Conservation (phyloP, 2,797 vertebrate species). For the Channallabes apus region DNA sequence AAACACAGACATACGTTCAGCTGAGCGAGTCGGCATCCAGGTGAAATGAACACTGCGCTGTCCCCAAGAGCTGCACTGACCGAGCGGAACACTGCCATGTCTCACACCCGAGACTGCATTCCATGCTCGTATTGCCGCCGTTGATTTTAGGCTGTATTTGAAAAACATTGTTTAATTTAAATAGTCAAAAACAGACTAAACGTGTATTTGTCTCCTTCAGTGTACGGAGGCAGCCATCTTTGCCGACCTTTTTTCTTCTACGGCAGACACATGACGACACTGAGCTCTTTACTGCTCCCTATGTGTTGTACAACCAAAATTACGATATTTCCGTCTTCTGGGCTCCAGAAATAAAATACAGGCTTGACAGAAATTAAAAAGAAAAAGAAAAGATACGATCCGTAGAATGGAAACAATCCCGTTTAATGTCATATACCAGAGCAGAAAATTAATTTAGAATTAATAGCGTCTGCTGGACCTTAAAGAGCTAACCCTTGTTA, state of each 20-base stretch:
- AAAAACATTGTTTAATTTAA: constrained; percentile 48
- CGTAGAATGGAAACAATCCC: too few species aligned
- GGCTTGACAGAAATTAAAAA: too few species aligned
- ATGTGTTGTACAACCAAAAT: not conserved
- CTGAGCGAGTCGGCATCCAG: not conserved
- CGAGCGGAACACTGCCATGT: constrained; percentile 24
- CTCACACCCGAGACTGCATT: constrained; percentile 44
- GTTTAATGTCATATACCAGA: too few species aligned
- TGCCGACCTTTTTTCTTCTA: not conserved
- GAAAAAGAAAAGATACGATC: too few species aligned
- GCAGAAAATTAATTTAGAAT: too few species aligned
- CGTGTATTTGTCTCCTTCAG: not conserved
- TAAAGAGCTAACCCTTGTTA: too few species aligned
- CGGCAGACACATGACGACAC: not conserved
- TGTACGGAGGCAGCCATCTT: constrained; percentile 27
- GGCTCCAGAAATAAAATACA: not conserved
- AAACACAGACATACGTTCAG: not conserved
- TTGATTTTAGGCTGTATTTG: constrained; percentile 59
- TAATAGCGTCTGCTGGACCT: too few species aligned
- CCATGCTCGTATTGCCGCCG: constrained; percentile 60
- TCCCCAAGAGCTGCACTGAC: constrained; percentile 40
- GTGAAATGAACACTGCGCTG: constrained; percentile 19
- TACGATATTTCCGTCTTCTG: too few species aligned
- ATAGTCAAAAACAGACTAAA: not conserved
- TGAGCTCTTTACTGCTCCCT: not conserved